Base-by-base conservation (phyloP, 2,888 invertebrate genomes). In the Empis livida region DNA sequence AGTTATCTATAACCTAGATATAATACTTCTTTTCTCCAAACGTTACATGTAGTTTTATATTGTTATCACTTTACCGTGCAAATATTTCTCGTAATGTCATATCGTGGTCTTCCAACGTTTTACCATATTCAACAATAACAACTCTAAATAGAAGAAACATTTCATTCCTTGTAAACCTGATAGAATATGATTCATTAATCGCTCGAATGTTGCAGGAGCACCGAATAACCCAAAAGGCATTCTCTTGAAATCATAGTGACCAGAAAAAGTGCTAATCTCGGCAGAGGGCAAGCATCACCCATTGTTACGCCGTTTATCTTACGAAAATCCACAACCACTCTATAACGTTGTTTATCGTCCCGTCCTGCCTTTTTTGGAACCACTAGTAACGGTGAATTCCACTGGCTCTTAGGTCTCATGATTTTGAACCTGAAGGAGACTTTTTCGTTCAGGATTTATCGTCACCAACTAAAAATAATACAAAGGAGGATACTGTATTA, bases 101-200 rank as follows among this genome's bases (percentile, higher is more conserved):
- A n/a, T n/a, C 20, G 20, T 20, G 20, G 20, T 37, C 37, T 37
- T 16, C 8, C n/a, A 37, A 20, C 13, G 50, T 13, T 45, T n/a
- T 43, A 0, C 53, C 55, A 45, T 53, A 59, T 4, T 58, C 52
- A 1, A 63, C 54, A 9, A 61, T 54, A 49, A 63, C 61, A 40
- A n/a, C n/a, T 64, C 62, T 9, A 63, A 38, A 46, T 50, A 50
- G 27, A 46, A 32, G 20, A 53, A 46, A 45, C 54, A 44, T 32
- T 61, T 41, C 1, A 56, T 59, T 3, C 51, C 45, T 10, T n/a
- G n/a, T n/a, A n/a, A n/a, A n/a, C n/a, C n/a, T 61, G 50, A 3
- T 57, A 53, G 9, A 46, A 43, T 42, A 63, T 59, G 59, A n/a
- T n/a, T n/a, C n/a, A 63, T 62, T 6, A 59, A 40, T 5, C 57